phyloP scores from a whole-genome alignment of 2,797 vertebrate species.

The Mycteria americana region DNA sequence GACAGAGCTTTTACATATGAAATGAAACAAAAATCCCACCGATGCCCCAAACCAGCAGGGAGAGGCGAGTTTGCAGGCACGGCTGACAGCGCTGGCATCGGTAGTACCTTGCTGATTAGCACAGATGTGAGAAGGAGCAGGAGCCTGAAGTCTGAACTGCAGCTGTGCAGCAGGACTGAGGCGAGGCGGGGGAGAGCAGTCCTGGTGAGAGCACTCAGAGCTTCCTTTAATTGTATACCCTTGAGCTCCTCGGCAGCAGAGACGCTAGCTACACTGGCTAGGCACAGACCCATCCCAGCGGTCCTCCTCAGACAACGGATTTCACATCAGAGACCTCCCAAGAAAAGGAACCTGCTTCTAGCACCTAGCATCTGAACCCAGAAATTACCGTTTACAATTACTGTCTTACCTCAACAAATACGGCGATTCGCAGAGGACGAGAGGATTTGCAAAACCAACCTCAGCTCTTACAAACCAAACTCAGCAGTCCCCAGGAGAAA shows the following conservation, averaged over 20 bases:
- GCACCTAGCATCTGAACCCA: neutral
- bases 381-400: neutral
- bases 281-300: neutral
- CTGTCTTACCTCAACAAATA: neutral
- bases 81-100: neutral
- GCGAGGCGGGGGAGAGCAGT: neutral
- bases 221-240: neutral
- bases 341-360: fast-evolving
- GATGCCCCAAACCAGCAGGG: neutral
- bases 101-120: neutral
- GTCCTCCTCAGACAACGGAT: neutral
- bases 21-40: neutral
- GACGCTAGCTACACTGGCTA: fast-evolving
- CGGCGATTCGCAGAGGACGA: neutral
- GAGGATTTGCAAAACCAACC: neutral
- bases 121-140: neutral
- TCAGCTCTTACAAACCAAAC: neutral
- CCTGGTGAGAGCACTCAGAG: neutral
- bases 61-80: neutral
- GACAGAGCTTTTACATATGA: neutral
- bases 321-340: neutral
- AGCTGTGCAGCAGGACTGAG: neutral
- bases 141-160: neutral
- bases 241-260: neutral
- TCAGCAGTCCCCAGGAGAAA: neutral